Evolutionary conservation across 2,113 vertebrate genomes (phyloP).

Genomic region (Alethe castanea): DNA sequence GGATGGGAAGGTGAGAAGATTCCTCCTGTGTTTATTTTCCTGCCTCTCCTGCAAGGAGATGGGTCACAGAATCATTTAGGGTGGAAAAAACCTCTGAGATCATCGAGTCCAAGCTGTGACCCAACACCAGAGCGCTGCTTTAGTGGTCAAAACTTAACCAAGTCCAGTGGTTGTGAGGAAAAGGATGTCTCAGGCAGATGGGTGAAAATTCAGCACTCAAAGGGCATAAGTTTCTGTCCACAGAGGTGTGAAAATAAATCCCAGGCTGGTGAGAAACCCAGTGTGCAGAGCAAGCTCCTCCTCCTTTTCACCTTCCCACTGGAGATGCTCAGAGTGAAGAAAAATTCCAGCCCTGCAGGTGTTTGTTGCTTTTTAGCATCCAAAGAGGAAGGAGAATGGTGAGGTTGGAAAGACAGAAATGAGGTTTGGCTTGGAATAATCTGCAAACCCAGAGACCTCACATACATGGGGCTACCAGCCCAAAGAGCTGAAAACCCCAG

Average conservation of each 20-base stretch:
- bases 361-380: not conserved
- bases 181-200: not conserved
- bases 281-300: not conserved
- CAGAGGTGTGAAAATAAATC: not conserved
- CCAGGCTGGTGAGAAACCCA: not conserved
- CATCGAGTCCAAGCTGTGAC: not conserved
- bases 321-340: not conserved
- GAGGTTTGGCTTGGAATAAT: not conserved
- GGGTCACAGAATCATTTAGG: not conserved
- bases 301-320: not conserved
- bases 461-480: not conserved
- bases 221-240: not conserved
- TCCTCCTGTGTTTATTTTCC: not conserved
- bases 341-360: not conserved
- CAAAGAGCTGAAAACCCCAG: not conserved
- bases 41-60: not conserved
- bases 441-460: not conserved
- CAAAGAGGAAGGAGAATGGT: not conserved
- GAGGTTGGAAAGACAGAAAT: not conserved
- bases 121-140: not conserved
- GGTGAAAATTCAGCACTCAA: not conserved
- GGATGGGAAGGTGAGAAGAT: not conserved
- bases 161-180: not conserved
- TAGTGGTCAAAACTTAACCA: not conserved
- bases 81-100: not conserved